A percentile compares a stretch with the other conserved stretches of the same genome.
Evolutionary conservation across 2,888 invertebrate genomes (phyloP).

Genomic region (Hybos culiciformis): DNA sequence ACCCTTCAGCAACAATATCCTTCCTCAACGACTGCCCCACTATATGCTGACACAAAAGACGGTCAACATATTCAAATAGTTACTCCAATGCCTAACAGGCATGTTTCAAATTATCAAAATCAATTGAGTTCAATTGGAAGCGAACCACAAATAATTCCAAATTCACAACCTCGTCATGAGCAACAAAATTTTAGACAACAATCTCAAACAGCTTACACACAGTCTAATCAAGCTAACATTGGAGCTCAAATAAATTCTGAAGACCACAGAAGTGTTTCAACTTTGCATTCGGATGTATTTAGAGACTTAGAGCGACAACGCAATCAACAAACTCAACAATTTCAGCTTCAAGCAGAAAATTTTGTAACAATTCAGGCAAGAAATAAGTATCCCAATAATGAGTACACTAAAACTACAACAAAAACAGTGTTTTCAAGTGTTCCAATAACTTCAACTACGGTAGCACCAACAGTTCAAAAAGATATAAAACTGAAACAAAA

Average conservation of each 20-base stretch:
- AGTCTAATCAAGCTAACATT: background rate
- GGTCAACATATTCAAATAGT: conserved; percentile 33
- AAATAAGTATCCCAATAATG: conserved; percentile 8
- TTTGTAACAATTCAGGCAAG: conserved; percentile 5
- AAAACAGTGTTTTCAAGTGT: conserved; percentile 11
- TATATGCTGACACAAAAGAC: conserved; percentile 28
- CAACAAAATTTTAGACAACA: conserved; percentile 10
- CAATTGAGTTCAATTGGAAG: conserved; percentile 13
- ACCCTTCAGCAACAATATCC: conserved; percentile 10
- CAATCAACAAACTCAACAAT: conserved; percentile 2
- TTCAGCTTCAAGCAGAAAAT: conserved; percentile 4
- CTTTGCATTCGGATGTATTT: conserved; percentile 32
- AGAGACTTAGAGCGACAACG: conserved; percentile 26
- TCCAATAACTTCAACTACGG: conserved; percentile 13
- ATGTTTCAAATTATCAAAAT: conserved; percentile 18
- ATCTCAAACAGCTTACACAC: background rate
- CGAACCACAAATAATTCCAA: conserved; percentile 22
- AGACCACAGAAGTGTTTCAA: conserved; percentile 31
- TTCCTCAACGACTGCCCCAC: conserved; percentile 22
- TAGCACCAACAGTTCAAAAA: conserved; percentile 20
- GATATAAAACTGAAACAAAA: conserved; percentile 33
- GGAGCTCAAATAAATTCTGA: conserved; percentile 1
- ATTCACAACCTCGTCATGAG: conserved; percentile 29
- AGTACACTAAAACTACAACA: conserved; percentile 4
- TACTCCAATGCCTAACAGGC: conserved; percentile 28